Base-by-base conservation (phyloP, 2,797 vertebrate genomes). In the Lepilemur ruficaudatus region DNA sequence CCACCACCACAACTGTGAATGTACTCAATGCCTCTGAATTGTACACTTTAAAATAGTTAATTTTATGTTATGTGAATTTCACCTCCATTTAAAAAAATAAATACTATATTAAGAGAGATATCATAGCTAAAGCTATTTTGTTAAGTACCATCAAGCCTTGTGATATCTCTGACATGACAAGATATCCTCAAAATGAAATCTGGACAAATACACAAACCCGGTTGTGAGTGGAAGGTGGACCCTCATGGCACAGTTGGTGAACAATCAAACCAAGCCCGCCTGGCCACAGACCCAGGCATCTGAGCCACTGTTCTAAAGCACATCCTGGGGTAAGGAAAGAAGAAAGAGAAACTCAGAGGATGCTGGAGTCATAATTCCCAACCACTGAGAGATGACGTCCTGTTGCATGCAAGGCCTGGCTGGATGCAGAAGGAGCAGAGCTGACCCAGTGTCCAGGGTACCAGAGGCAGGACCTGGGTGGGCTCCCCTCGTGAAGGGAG, bases 271-370 rank as follows among this genome's bases (percentile, higher is more conserved):
- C 46, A 25, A 28, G n/a, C 6, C 35, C 3, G 9, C 6, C 5
- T 32, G 25, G 50, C 18, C 4, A 7, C 50, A 55, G 76, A 38
- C 13, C 48, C 12, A 48, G 9, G 63, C 13, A 61, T 14, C 20
- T 2, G 0, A 48, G 73, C 43, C 28, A 1, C 0, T 23, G 32
- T 22, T 38, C 9, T 6, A 4, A 28, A 0, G 57, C 2, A 22
- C 18, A 2, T 38, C 50, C 38, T 55, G 48, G 15, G 15, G 0
- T n/a, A 9, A 57, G 38, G 15, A 10, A 9, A 48, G 41, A 32
- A 18, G n/a, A 18, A 46, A 13, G 5, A 43, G 22, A 1, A 2
- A 43, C 15, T 25, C 11, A 0, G 22, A 5, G 15, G 59, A 12
- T 41, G 38, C 35, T 22, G 38, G 15, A 6, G 14, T 11, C 22